Evolutionary conservation across 2,113 vertebrate genomes (phyloP), one percentile per base, ranked within the genome.

Genomic region (Gasterosteus aculeatus): DNA sequence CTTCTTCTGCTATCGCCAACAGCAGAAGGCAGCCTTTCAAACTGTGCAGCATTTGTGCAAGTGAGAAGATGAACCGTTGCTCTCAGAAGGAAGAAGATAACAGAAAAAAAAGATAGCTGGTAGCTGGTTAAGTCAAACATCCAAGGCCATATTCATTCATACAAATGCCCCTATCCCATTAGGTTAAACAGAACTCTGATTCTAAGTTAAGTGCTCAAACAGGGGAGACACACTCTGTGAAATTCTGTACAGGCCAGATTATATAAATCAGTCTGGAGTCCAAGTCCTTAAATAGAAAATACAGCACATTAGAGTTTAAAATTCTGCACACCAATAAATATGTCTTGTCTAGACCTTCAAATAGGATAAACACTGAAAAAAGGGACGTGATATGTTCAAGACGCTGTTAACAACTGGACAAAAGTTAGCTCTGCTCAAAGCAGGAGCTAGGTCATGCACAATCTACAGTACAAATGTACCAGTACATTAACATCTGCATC

Each of bases 401-500:
- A 91, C 29, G 53, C 62, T 65, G 57, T 74, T 79, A 70, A 86
- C 64, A 76, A 86, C 66, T 76, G 84, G 69, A 90, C 79, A 85
- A 75, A 74, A 57, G 75, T 81, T 79, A 81, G 82, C 75, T 82
- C 76, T 84, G 85, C 85, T 66, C 65, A 70, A 78, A 86, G 78
- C 80, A 87, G 87, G 41, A 22, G 79, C 72, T 75, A 77, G 67
- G 77, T 85, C 91, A 91, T 92, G 92, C 91, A 93, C 82, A 91
- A 70, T 87, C 83, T 81, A 91, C 82, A 81, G 85, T 85, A 90
- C 91, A 82, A 88, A 83, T 80, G 90, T 88, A 87, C 84, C 80
- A 78, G 82, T 22, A 86, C 87, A 72, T 80, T 69, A 77, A 88
- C 80, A 79, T 89, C 80, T 78, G 82, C 64, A 69, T 78, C 73